Evolutionary conservation across 30 jellyfish, hydroid and myxozoan genomes (phyloP), one percentile per base, ranked within the genome.

Genomic region (Catostylus mosaicus): DNA sequence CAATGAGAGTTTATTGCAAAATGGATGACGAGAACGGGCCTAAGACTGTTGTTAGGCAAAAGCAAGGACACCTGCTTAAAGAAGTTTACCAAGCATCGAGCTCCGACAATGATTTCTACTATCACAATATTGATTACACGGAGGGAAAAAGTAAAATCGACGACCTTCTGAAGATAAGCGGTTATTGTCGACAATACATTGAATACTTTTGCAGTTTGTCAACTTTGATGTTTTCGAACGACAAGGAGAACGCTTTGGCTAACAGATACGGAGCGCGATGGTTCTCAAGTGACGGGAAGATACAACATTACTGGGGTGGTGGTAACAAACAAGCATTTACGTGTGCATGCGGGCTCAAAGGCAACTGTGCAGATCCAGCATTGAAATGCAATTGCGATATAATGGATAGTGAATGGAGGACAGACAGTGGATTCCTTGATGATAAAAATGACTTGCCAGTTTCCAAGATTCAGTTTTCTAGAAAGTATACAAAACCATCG

Each of bases 281-380:
- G 99, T 79, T 56, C 50, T 88, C 97, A 4, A 72, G 92, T 11
- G 90, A 78, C 30, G 85, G 89, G 1, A 62, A 8, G 16, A 68
- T 85, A 12, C 93, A 78, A 70, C 69, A 79, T 37, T 94, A 82
- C 78, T 94, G 99, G 99, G 99, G 97, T 9, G 99, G 97, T 4
- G 95, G 96, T 20, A 61, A 86, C 23, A 75, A 84, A 40, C 88
- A 67, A 26, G 80, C 96, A 50, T 74, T 85, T 18, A 68, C 84
- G 51, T 94, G 99, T 73, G 90, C 84, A 30, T 94, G 99, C 79
- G 99, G 96, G 12, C 83, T 83, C 88, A 45, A 51, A 36, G 78
- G 84, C 26, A 73, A 82, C 30, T 94, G 99, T 37, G 95, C 86
- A 11, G 83, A 85, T 30, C 38, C 51, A 1, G 40, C 37, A 11